Evolutionary conservation across 1,140 invertebrate genomes (phyloP).

Genomic region (Micrasema minimum): DNA sequence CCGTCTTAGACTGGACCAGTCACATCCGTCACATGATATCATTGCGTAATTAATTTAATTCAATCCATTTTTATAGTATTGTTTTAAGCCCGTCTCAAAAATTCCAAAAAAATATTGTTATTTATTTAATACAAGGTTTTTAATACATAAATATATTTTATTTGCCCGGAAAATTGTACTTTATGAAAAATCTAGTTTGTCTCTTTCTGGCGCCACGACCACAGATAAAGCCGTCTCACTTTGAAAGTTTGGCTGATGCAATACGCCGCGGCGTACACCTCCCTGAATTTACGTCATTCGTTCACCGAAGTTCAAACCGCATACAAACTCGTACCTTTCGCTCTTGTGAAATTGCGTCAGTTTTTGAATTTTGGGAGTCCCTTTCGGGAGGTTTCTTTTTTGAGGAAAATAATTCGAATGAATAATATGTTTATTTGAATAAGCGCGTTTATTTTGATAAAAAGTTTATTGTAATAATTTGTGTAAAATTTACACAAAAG

Average conservation of each 20-base stretch:
- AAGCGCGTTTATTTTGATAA: neutral
- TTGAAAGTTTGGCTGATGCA: slow-evolving; percentile 29
- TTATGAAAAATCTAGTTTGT: neutral
- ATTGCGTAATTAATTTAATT: too few species aligned
- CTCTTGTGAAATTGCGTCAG: slow-evolving; percentile 12
- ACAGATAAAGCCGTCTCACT: slow-evolving; percentile 12
- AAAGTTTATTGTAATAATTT: neutral
- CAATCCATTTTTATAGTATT: too few species aligned
- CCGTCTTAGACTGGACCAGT: too few species aligned
- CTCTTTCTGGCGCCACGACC: neutral
- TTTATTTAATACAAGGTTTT: too few species aligned
- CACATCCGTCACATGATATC: too few species aligned
- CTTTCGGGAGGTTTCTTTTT: slow-evolving; percentile 1
- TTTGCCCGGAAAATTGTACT: too few species aligned
- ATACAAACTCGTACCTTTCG: neutral
- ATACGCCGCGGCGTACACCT: neutral
- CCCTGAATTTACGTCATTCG: slow-evolving; percentile 12
- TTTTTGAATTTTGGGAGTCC: slow-evolving; percentile 6
- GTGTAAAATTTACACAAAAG: neutral
- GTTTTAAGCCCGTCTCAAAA: too few species aligned
- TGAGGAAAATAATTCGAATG: slow-evolving; percentile 13
- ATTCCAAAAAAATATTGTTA: too few species aligned
- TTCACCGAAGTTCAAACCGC: slow-evolving; percentile 5
- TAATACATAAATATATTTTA: too few species aligned
- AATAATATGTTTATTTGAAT: slow-evolving; percentile 16